Base-by-base conservation (phyloP, 37 sponge, comb jelly and placozoan species). In the Halisarca cf. caerulea region DNA sequence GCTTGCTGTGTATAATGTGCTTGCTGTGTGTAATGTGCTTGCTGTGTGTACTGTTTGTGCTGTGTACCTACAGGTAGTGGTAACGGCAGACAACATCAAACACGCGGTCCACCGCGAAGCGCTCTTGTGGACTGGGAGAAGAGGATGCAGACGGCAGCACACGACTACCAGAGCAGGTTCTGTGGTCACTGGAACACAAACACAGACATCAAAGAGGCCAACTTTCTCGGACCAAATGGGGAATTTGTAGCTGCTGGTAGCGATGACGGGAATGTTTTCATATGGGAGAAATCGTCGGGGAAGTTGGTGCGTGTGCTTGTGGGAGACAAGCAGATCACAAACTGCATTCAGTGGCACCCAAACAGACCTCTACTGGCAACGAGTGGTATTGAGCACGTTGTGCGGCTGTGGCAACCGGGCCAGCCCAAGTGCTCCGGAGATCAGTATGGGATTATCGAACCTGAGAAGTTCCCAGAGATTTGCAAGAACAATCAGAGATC, bases 191-290 rank as follows among this genome's bases (percentile, higher is more conserved):
- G 92, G 41, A 98, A 98, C 83, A 79, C 91, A 15, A 87, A 90
- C 90, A 98, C 99, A 28, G 99, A 98, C 85, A 98, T 98, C 85
- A 98, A 98, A 66, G 99, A 98, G 79, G 96, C 96, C 17, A 94
- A 80, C 82, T 98, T 96, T 59, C 59, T 98, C 38, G 99, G 96
- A 23, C 87, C 89, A 24, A 59, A 90, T 55, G 90, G 91, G 15
- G 83, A 94, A 58, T 98, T 90, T 66, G 81, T 98, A 24, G 94
- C 87, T 30, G 94, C 99, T 28, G 99, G 99, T 9, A 96, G 96
- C 41, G 99, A 98, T 58, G 99, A 98, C 60, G 94, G 94, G 7
- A 85, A 87, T 57, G 51, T 95, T 37, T 98, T 94, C 68, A 92
- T 96, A 54, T 98, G 99, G 99, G 90, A 96, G 24, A 94, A 89